Base-by-base conservation (phyloP, 2,797 vertebrate species). In the Danio aesculapii region DNA sequence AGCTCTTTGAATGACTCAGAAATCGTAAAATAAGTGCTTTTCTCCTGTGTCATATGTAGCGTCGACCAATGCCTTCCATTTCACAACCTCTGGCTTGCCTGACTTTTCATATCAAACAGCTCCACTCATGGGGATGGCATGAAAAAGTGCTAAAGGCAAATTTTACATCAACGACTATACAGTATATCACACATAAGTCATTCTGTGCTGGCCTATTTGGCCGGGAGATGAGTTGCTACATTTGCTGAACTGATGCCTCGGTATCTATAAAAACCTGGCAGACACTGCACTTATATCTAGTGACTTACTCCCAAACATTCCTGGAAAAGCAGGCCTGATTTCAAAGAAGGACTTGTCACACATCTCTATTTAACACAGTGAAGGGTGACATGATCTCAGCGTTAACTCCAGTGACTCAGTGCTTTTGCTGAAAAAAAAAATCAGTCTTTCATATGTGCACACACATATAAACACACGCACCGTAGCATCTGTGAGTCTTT, bases 401-500 rank as follows among this genome's bases (percentile, higher is more conserved):
- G 83, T 84, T 86, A 79, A 77, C 79, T 63, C 30, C 90, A 81
- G 88, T 83, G 83, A 90, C 74, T 90, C 86, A 89, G 87, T 75
- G 43, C 84, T 87, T 88, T 91, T 85, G 88, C 85, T 86, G 57
- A 53, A 50, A 57, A 16, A 69, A 64, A 30, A 30, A 30, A 67
- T 43, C 43, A 70, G 30, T 74, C 72, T 39, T 49, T 49, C 46
- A 75, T 52, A 30, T 30, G 30, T 3, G 30, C 30, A 66, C 71
- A 68, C 72, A 74, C 73, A 85, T 63, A 87, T 85, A 83, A 75
- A 78, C 62, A 81, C 81, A 81, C 67, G 76, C 74, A 63, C 16
- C 84, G 85, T 75, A 85, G 85, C 85, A 81, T 86, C 86, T 88
- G 89, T 90, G 87, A 87, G 88, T 86, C 86, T 84, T 84, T 86